Evolutionary conservation across 2,113 vertebrate species (phyloP).

Genomic region (Cebus imitator): DNA sequence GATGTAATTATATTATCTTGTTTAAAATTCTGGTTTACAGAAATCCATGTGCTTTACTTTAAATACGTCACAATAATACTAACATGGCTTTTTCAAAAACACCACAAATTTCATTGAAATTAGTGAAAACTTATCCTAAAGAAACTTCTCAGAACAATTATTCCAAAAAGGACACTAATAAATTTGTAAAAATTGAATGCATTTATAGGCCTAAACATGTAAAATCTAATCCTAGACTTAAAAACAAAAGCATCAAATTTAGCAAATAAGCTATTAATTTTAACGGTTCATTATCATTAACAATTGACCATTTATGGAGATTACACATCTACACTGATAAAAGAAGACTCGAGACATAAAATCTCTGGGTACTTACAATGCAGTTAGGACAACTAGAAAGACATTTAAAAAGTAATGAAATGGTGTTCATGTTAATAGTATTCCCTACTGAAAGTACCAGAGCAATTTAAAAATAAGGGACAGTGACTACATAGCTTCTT

Average conservation of each 20-base stretch:
- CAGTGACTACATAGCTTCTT: not conserved
- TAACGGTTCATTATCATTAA: not conserved
- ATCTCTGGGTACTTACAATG: not conserved
- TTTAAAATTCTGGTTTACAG: slow-evolving; percentile 24
- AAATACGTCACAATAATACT: slow-evolving; percentile 43
- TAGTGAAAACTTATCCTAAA: slow-evolving; percentile 12
- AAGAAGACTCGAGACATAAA: not conserved
- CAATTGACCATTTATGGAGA: not conserved
- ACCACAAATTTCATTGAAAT: not conserved
- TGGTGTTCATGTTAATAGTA: not conserved
- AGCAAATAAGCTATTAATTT: slow-evolving; percentile 41
- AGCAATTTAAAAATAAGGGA: slow-evolving; percentile 24
- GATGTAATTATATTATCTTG: slow-evolving; percentile 28
- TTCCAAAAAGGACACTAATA: slow-evolving; percentile 19
- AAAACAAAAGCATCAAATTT: not conserved
- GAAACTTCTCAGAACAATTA: not conserved
- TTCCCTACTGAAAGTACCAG: not conserved
- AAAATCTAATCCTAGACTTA: slow-evolving; percentile 10
- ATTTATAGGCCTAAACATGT: not conserved
- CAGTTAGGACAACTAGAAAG: not conserved
- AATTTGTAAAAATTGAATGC: not conserved
- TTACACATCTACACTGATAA: not conserved
- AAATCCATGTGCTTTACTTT: slow-evolving; percentile 42
- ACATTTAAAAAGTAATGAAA: not conserved
- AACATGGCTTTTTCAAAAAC: not conserved